These are phyloP conservation scores for Poeciliopsis occidentalis DNA, from an alignment of 2,113 vertebrate species.

Conservation along the genomic window DNA sequence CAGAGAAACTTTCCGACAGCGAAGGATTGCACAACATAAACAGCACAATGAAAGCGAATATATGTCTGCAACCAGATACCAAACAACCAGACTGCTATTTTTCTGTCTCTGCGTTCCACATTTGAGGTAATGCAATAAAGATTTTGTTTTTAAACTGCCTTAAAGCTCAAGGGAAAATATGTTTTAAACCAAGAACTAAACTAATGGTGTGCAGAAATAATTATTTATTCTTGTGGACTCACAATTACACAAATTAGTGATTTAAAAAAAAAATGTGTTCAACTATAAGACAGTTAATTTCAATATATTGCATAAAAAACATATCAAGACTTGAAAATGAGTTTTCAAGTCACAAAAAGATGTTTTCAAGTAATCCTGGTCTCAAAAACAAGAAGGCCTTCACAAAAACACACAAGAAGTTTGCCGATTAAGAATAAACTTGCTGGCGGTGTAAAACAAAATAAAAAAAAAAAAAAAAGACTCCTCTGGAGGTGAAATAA, in stretches of 20 bases:
- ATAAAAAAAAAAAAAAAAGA: background rate
- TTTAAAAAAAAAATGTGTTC: background rate
- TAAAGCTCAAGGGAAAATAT: background rate
- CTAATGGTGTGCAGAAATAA: background rate
- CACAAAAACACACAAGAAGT: constrained; percentile 16
- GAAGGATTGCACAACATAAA: constrained; percentile 21
- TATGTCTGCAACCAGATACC: background rate
- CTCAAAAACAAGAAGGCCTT: constrained; percentile 18
- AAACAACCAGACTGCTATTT: constrained; percentile 3
- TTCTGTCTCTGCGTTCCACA: background rate
- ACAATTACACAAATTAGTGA: background rate
- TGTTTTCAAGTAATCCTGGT: constrained; percentile 39
- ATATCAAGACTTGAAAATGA: background rate
- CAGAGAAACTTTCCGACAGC: constrained; percentile 4
- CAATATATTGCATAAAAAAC: background rate
- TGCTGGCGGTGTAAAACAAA: constrained; percentile 32
- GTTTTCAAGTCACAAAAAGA: background rate
- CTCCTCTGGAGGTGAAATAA: constrained; percentile 4
- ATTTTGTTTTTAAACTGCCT: background rate
- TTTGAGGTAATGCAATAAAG: constrained; percentile 1
- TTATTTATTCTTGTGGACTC: background rate
- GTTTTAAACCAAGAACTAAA: background rate
- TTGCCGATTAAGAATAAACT: constrained; percentile 7
- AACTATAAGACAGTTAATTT: background rate
- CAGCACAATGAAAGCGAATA: constrained; percentile 13